A percentile compares a stretch with the other conserved stretches of the same genome.
phyloP scores from a whole-genome alignment of 1,140 invertebrate species.

The Dreissena rostriformis region DNA sequence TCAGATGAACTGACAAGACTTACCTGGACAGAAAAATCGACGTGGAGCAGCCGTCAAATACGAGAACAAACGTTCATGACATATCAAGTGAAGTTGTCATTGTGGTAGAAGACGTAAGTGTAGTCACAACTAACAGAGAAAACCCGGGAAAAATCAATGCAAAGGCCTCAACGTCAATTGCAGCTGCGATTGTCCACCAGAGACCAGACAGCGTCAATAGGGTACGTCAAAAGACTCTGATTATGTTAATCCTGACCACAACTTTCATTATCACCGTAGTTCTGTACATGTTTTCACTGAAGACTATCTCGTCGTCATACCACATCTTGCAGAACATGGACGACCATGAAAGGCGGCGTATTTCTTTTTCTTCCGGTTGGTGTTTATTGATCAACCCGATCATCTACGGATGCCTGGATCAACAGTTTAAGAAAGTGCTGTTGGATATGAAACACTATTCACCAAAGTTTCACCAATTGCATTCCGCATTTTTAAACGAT shows the following conservation, averaged over 20 bases:
- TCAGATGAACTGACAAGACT: background rate
- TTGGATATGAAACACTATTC: background rate
- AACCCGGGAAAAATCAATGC: background rate
- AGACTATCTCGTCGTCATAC: constrained; percentile 26
- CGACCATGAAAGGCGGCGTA: background rate
- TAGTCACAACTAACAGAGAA: background rate
- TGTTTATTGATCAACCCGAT: constrained; percentile 46
- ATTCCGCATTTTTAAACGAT: too few relatives aligned
- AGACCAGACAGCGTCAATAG: background rate
- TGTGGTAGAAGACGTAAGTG: background rate
- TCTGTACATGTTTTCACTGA: constrained; percentile 33
- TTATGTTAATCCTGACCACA: constrained; percentile 38
- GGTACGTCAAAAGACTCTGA: constrained; percentile 37
- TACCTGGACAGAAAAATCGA: too few relatives aligned
- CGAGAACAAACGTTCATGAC: too few relatives aligned
- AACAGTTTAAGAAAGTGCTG: constrained; percentile 1
- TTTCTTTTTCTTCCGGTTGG: constrained; percentile 40
- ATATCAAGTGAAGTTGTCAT: too few relatives aligned
- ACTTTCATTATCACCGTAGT: constrained; percentile 33
- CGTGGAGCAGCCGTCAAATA: too few relatives aligned
- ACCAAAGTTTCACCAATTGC: background rate
- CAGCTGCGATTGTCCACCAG: background rate
- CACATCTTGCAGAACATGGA: constrained; percentile 29
- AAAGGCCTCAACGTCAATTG: background rate
- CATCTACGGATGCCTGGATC: constrained; percentile 29